These are phyloP conservation scores for Ostrea edulis DNA, from an alignment of 1,140 invertebrate species.

Conservation along the genomic window DNA sequence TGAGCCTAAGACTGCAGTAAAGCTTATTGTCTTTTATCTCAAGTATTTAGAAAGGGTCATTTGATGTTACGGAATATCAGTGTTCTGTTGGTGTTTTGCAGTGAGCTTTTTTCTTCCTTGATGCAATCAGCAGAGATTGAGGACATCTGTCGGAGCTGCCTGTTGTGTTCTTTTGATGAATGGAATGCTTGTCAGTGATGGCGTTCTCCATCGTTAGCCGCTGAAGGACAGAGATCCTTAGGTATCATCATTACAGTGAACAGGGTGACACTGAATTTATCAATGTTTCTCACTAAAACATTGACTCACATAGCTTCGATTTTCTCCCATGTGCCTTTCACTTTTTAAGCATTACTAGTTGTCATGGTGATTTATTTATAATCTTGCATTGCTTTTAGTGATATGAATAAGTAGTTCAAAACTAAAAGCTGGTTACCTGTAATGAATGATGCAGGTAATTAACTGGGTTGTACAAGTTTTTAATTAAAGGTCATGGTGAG, in stretches of 20 bases:
- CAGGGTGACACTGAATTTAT: neutral
- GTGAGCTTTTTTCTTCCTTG: neutral
- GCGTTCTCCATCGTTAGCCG: neutral
- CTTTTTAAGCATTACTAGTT: conserved; percentile 32
- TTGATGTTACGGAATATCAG: neutral
- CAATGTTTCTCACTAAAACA: conserved; percentile 19
- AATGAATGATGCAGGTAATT: neutral
- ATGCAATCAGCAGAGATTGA: neutral
- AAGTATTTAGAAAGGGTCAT: neutral
- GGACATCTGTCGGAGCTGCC: neutral
- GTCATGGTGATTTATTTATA: neutral
- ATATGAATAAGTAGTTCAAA: neutral
- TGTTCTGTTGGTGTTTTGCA: neutral
- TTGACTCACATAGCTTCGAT: neutral
- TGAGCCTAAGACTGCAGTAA: neutral
- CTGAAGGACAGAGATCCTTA: neutral
- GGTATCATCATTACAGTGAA: neutral
- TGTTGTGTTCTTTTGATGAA: neutral
- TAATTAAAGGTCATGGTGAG: too few relatives aligned
- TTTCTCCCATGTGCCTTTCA: conserved; percentile 1
- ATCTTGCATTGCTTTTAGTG: conserved; percentile 14
- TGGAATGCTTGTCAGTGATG: neutral
- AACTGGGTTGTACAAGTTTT: too few relatives aligned
- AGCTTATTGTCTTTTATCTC: neutral
- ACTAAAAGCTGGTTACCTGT: neutral